phyloP scores from a whole-genome alignment of 2,113 vertebrate genomes.

The Girardinichthys multiradiatus region DNA sequence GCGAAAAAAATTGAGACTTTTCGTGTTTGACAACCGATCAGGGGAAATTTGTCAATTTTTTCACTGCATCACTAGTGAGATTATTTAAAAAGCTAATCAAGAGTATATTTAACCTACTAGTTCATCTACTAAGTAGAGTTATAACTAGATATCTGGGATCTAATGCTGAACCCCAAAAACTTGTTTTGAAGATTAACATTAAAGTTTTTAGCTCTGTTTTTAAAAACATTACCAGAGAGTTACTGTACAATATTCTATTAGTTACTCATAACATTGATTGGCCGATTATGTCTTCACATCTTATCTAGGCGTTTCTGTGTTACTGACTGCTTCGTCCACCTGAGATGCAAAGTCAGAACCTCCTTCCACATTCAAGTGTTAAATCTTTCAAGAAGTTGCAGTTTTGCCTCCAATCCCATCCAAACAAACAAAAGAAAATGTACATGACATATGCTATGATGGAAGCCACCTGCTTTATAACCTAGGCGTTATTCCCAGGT shows the following conservation, averaged over 20 bases:
- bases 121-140: background rate
- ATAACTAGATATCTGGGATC: background rate
- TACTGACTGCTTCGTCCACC: background rate
- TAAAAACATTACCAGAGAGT: background rate
- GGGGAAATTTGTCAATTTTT: too few relatives aligned
- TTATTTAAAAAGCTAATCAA: background rate
- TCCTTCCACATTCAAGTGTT: background rate
- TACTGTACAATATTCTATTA: background rate
- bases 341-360: slow-evolving; percentile 1
- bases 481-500: slow-evolving; percentile 30
- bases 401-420: background rate
- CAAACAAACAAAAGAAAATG: slow-evolving; percentile 15
- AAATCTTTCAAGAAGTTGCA: background rate
- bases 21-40: too few relatives aligned
- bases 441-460: slow-evolving; percentile 46
- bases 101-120: background rate
- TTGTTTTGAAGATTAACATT: too few relatives aligned
- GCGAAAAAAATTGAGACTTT: too few relatives aligned
- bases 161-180: background rate
- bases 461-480: slow-evolving; percentile 18
- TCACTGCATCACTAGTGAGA: background rate
- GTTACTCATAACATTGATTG: background rate
- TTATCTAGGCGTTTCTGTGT: background rate
- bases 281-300: background rate
- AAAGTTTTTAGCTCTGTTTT: background rate